A percentile compares a stretch with the other conserved stretches of the same genome.
Conservation (phyloP, 2,113 vertebrate genomes). For the Platichthys stellatus region DNA sequence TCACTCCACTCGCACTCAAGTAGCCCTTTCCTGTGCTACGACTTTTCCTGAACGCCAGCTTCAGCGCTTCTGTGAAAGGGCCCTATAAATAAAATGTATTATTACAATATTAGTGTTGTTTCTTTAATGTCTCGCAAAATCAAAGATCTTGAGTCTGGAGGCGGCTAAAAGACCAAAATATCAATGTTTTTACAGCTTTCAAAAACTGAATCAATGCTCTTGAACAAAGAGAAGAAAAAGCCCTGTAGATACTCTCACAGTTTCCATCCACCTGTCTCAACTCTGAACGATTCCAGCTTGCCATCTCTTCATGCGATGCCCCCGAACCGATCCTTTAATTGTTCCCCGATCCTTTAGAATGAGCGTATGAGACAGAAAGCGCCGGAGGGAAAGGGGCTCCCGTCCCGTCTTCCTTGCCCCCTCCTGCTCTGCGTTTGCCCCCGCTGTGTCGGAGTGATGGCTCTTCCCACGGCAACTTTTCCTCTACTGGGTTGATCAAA, state of each 20-base stretch:
- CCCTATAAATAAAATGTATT: too few relatives aligned
- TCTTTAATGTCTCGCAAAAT: too few relatives aligned
- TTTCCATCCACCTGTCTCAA: slow-evolving; percentile 6
- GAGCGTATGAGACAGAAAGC: slow-evolving; percentile 33
- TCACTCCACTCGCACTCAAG: neutral
- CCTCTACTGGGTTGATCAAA: slow-evolving; percentile 73
- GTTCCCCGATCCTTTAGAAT: slow-evolving; percentile 29
- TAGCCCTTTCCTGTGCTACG: neutral
- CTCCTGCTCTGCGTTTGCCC: slow-evolving; percentile 41
- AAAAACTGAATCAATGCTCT: neutral
- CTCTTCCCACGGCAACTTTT: slow-evolving; percentile 49
- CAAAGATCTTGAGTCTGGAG: too few relatives aligned
- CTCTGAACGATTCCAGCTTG: slow-evolving; percentile 9
- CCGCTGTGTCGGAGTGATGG: slow-evolving; percentile 63
- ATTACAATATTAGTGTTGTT: too few relatives aligned
- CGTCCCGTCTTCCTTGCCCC: slow-evolving; percentile 56
- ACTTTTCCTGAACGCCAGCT: neutral
- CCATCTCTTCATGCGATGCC: slow-evolving; percentile 10
- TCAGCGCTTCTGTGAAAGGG: too few relatives aligned
- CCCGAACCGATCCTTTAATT: slow-evolving; percentile 46
- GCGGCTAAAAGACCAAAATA: too few relatives aligned
- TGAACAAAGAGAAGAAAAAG: neutral
- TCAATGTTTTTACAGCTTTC: too few relatives aligned
- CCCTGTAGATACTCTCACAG: neutral
- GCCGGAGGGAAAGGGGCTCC: slow-evolving; percentile 47